These are phyloP conservation scores for Gnathonemus echidnorhynchus DNA, from an alignment of 2,113 vertebrate species.

Conservation along the genomic window DNA sequence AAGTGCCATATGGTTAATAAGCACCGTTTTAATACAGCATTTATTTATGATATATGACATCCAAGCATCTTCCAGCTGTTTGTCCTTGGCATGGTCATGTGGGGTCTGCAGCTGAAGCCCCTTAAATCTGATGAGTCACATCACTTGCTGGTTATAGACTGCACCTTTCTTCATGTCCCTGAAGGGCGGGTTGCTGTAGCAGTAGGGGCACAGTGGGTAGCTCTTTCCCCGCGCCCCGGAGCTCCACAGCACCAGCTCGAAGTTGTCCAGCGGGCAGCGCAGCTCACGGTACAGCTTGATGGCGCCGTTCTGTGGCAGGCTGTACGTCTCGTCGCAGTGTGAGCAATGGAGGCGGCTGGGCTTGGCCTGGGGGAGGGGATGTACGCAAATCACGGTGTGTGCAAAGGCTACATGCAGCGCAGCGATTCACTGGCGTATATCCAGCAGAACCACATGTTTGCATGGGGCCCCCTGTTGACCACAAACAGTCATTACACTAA, in stretches of 20 bases:
- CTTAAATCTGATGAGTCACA: neutral
- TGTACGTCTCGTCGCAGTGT: constrained; percentile 95
- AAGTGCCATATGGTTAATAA: neutral
- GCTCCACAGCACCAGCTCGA: constrained; percentile 92
- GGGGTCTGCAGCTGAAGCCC: neutral
- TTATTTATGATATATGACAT: neutral
- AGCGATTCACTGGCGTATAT: neutral
- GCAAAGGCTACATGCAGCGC: neutral
- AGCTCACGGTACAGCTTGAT: constrained; percentile 97
- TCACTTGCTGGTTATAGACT: neutral
- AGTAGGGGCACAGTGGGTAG: constrained; percentile 92
- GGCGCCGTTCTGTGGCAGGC: constrained; percentile 87
- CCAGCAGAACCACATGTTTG: neutral
- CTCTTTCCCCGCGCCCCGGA: constrained; percentile 89
- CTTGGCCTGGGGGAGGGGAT: constrained; percentile 69
- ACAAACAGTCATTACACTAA: neutral
- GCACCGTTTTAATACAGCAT: neutral
- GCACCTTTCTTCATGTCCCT: constrained; percentile 97
- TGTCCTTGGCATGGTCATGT: neutral
- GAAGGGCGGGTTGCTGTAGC: constrained; percentile 91
- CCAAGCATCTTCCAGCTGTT: neutral
- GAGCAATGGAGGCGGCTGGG: constrained; percentile 93
- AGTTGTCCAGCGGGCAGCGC: constrained; percentile 89
- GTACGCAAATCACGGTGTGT: neutral
- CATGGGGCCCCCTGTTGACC: neutral